Conservation (phyloP, 1,140 invertebrate genomes). For the Diachasmimorpha longicaudata region DNA sequence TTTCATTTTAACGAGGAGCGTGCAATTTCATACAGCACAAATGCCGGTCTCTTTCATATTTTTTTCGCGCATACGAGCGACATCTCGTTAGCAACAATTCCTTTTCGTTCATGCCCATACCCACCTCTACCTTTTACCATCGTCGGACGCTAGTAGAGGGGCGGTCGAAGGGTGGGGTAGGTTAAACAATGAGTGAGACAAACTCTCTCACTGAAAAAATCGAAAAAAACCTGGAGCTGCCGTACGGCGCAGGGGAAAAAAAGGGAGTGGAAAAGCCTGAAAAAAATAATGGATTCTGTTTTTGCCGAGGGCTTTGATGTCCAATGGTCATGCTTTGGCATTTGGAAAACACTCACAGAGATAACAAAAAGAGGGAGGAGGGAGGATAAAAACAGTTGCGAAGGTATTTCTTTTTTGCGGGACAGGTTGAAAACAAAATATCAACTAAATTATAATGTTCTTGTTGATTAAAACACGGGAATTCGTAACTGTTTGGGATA, state of each 20-base stretch:
- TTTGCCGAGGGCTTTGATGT: background rate
- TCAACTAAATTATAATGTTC: background rate
- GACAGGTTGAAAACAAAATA: background rate
- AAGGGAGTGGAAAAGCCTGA: background rate
- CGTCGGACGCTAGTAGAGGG: background rate
- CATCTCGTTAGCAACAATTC: constrained; percentile 8
- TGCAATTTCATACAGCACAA: background rate
- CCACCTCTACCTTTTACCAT: background rate
- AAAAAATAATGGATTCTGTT: background rate
- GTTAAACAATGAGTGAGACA: constrained; percentile 2
- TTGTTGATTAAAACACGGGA: background rate
- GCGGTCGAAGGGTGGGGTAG: background rate
- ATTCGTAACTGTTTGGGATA: background rate
- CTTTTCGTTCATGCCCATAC: background rate
- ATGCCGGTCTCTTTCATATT: background rate
- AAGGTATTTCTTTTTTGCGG: background rate
- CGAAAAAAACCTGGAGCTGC: background rate
- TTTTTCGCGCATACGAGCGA: constrained; percentile 1
- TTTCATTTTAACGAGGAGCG: background rate
- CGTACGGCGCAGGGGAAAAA: background rate
- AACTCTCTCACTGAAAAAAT: background rate
- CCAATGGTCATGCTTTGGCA: background rate
- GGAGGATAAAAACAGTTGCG: background rate
- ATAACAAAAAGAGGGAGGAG: background rate
- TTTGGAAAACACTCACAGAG: background rate